Percentiles rank a stretch among this genome's conserved stretches.
Evolutionary conservation across 2,797 vertebrate genomes (phyloP).

Genomic region (Hemibagrus guttatus): DNA sequence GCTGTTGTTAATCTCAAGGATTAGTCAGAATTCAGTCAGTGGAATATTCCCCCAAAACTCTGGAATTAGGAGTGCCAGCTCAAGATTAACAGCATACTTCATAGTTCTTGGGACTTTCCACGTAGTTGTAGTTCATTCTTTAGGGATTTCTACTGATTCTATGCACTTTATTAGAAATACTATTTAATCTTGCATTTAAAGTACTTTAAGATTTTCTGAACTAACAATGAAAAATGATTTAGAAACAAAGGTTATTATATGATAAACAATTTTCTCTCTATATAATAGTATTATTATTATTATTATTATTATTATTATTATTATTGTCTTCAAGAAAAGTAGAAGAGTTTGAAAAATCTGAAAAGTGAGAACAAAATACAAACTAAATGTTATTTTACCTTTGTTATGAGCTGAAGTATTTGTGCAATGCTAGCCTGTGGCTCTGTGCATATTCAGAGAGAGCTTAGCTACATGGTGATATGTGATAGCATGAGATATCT

Average conservation of each 20-base stretch:
- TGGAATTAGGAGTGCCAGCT: background rate
- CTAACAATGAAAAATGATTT: background rate
- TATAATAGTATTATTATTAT: background rate
- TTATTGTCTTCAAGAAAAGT: background rate
- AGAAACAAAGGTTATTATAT: background rate
- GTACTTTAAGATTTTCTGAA: background rate
- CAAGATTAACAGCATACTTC: background rate
- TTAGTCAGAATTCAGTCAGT: background rate
- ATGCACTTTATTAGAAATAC: background rate
- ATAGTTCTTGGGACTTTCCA: background rate
- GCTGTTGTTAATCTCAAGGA: conserved; percentile 11
- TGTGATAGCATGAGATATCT: background rate
- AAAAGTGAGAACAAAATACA: background rate
- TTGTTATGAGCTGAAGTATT: background rate
- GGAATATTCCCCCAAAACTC: background rate
- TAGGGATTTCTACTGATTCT: background rate
- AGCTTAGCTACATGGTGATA: background rate
- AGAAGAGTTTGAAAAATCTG: background rate
- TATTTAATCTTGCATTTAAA: conserved; percentile 1
- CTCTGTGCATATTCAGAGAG: background rate
- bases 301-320: background rate
- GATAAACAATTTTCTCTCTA: too few species aligned
- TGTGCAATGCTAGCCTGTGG: background rate
- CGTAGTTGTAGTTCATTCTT: background rate
- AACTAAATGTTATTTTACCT: background rate